Evolutionary conservation across 2,797 vertebrate genomes (phyloP), one percentile per base, ranked within the genome.

Genomic region (Vespertilio murinus): DNA sequence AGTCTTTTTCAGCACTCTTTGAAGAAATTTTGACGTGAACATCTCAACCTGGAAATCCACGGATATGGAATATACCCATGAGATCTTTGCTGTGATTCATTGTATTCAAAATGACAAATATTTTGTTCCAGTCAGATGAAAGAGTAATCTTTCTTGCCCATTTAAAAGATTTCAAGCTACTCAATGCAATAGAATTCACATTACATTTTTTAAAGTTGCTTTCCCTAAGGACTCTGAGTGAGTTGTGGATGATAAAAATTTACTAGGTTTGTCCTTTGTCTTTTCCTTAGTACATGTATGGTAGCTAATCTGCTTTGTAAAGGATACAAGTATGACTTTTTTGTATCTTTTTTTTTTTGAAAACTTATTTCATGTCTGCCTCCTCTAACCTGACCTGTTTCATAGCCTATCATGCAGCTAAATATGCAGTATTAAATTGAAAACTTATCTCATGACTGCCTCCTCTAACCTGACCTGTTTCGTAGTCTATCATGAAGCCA

Each of bases 351-450:
- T 42, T 42, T 42, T 42, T 42, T 42, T 42, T 42, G 74, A 83
- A 91, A 89, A 78, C 56, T 93, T 28, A 52, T 85, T 10, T 90
- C 52, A 42, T 81, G 75, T 64, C 45, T 70, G 74, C 42, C 23
- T 61, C 14, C 47, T 94, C 94, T 92, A 92, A 85, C 59, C 40
- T 82, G 56, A 74, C 25, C 65, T 95, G 42, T 69, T 90, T 90
- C 69, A 40, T 65, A 61, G 20, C 9, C 25, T 61, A 18, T 65
- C 85, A 35, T 88, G 28, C 3, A 93, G 49, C 23, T 78, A n/a
- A 69, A 70, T 67, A n/a, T 22, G 33, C 3, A 40, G 23, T 59
- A 82, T 70, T 42, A 91, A 91, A 59, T 86, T 93, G 74, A 83
- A 91, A 89, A 78, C 56, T 93, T 28, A 52, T 85, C 13, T 90